Evolutionary conservation across 2,888 invertebrate genomes (phyloP).

Genomic region (Stictocephala bisonia): DNA sequence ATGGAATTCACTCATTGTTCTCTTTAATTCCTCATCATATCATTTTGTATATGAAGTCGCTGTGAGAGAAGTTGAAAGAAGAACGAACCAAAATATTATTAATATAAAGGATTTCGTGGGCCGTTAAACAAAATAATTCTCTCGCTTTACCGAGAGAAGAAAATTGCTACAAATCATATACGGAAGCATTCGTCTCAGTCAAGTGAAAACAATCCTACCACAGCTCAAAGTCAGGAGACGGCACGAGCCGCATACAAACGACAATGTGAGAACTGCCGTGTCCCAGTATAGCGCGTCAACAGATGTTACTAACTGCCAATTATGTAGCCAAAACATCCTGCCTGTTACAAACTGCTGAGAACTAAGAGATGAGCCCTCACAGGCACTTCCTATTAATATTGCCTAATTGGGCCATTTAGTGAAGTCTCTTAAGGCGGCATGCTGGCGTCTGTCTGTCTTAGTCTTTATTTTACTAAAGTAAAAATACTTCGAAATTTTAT

Average conservation of each 20-base stretch:
- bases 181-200: constrained; percentile 14
- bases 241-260: constrained; percentile 1
- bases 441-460: too few relatives aligned
- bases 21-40: too few relatives aligned
- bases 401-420: constrained; percentile 20
- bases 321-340: constrained; percentile 19
- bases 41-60: too few relatives aligned
- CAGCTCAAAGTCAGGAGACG: not conserved
- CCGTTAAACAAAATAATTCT: constrained; percentile 12
- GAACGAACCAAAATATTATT: too few relatives aligned
- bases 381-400: constrained; percentile 3
- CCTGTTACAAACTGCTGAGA: not conserved
- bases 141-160: not conserved
- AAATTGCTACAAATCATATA: not conserved
- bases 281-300: not conserved
- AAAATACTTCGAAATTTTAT: too few relatives aligned
- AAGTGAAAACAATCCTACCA: constrained; percentile 11
- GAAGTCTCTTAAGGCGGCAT: too few relatives aligned
- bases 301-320: not conserved
- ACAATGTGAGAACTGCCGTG: not conserved
- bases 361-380: constrained; percentile 10
- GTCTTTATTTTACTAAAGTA: too few relatives aligned
- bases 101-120: too few relatives aligned
- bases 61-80: too few relatives aligned
- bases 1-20: too few relatives aligned